Conservation (phyloP, 2,888 invertebrate species). For the Hermaeophaga mercurialis region DNA sequence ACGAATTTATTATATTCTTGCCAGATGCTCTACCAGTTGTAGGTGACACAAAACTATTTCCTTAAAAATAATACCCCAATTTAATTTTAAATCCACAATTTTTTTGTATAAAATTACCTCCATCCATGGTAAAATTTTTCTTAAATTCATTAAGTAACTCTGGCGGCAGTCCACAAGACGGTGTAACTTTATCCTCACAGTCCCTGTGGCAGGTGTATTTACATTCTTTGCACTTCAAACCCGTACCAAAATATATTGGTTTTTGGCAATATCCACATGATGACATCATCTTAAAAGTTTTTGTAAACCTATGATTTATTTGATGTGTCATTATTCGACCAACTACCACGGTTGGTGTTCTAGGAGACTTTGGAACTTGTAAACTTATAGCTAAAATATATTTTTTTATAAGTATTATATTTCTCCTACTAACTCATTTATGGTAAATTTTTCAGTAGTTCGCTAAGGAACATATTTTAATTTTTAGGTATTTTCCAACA, state of each 20-base stretch:
- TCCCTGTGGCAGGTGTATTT: conserved; percentile 90
- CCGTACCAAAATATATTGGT: conserved; percentile 67
- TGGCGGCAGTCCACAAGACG: conserved; percentile 89
- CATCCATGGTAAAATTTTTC: conserved; percentile 70
- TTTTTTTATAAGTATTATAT: too few relatives aligned
- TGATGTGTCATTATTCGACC: conserved; percentile 81
- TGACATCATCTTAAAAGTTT: conserved; percentile 85
- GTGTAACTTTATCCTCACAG: conserved; percentile 89
- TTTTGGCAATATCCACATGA: conserved; percentile 86
- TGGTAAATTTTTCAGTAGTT: too few relatives aligned
- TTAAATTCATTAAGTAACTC: conserved; percentile 84
- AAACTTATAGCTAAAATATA: conserved; percentile 59
- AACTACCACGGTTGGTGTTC: conserved; percentile 58
- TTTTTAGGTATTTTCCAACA: too few relatives aligned
- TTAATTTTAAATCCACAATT: too few relatives aligned
- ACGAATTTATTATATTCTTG: conserved; percentile 55
- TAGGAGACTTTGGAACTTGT: conserved; percentile 66
- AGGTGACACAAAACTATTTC: conserved; percentile 56
- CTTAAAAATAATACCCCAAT: conserved; percentile 28
- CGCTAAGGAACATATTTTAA: too few relatives aligned
- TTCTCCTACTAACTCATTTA: too few relatives aligned
- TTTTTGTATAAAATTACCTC: conserved; percentile 56
- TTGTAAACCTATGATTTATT: conserved; percentile 88
- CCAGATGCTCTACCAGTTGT: conserved; percentile 55
- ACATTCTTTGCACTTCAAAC: conserved; percentile 92